These are phyloP conservation scores for Chlorops oryzae DNA, from an alignment of 1,140 invertebrate genomes.

Conservation along the genomic window DNA sequence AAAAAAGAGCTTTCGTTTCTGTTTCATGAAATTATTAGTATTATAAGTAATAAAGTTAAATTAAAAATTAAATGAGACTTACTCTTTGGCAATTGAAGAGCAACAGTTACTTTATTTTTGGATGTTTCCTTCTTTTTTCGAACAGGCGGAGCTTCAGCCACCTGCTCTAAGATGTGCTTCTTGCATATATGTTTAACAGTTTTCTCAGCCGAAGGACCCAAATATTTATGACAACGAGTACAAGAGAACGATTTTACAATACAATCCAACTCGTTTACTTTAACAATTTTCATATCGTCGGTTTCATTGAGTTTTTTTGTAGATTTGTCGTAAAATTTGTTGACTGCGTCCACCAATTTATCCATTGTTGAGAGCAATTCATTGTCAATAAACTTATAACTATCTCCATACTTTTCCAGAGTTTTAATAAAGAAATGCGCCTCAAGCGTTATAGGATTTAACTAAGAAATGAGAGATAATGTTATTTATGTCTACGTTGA, in stretches of 20 bases:
- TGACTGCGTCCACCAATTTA: constrained; percentile 20
- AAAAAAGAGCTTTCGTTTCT: constrained; percentile 36
- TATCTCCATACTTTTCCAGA: constrained; percentile 9
- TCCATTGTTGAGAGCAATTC: too few species aligned
- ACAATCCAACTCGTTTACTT: constrained; percentile 20
- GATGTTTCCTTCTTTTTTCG: background rate
- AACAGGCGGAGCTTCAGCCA: too few species aligned
- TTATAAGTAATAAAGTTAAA: too few species aligned
- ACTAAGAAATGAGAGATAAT: too few species aligned
- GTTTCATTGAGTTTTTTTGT: constrained; percentile 22
- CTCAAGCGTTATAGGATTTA: constrained; percentile 38
- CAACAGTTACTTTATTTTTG: background rate
- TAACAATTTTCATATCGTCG: constrained; percentile 16
- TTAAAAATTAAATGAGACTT: constrained; percentile 6
- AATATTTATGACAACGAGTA: constrained; percentile 22
- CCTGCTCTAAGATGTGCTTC: too few species aligned
- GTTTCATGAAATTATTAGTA: too few species aligned
- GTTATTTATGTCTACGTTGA: too few species aligned
- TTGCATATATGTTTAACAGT: constrained; percentile 30
- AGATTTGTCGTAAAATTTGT: constrained; percentile 30
- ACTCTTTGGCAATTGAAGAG: constrained; percentile 31
- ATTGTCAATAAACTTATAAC: too few species aligned
- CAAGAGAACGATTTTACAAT: constrained; percentile 34
- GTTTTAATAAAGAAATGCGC: constrained; percentile 31
- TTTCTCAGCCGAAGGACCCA: constrained; percentile 28